phyloP scores from a whole-genome alignment of 2,113 vertebrate species.

The Isichthys henryi region DNA sequence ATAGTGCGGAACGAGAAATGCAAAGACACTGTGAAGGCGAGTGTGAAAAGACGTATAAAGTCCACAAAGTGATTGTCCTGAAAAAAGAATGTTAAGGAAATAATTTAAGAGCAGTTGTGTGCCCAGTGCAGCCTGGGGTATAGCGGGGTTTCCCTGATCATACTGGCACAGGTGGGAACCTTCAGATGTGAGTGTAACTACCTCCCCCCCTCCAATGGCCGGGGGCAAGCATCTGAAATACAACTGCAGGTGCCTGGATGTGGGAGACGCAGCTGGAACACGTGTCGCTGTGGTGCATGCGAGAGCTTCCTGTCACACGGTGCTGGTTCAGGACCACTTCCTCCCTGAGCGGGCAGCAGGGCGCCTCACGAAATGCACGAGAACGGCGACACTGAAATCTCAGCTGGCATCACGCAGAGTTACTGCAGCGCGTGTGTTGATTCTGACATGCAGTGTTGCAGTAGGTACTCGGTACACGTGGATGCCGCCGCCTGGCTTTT shows the following conservation, averaged over 20 bases:
- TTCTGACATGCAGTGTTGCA: not conserved
- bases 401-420: not conserved
- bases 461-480: not conserved
- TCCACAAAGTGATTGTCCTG: not conserved
- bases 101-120: not conserved
- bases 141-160: not conserved
- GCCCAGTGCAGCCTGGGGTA: not conserved
- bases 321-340: conserved; percentile 32
- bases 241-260: not conserved
- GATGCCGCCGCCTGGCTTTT: not conserved
- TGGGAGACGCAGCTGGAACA: not conserved
- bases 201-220: not conserved
- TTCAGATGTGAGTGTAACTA: not conserved
- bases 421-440: not conserved
- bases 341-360: conserved; percentile 3
- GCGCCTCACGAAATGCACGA: not conserved
- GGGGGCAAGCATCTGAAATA: not conserved
- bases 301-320: not conserved
- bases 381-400: not conserved
- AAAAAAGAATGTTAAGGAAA: not conserved
- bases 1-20: not conserved
- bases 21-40: not conserved
- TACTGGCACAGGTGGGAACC: not conserved
- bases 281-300: not conserved
- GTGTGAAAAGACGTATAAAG: not conserved